These are phyloP conservation scores for Eulacestoma nigropectus DNA, from an alignment of 2,113 vertebrate species.

Conservation along the genomic window DNA sequence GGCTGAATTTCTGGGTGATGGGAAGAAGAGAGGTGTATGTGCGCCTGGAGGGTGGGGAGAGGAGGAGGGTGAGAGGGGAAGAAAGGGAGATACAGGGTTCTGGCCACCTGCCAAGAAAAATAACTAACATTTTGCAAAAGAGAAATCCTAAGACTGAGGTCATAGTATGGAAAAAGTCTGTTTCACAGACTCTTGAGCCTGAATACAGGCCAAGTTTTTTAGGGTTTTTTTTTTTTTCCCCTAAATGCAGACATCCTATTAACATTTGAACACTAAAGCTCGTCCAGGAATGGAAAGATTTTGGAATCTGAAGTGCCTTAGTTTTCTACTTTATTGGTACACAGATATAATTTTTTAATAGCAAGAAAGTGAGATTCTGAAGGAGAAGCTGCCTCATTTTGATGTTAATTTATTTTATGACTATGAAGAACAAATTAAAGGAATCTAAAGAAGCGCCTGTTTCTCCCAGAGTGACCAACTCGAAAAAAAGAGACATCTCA, in stretches of 20 bases:
- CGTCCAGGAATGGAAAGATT: constrained; percentile 67
- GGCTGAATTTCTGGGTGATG: not conserved
- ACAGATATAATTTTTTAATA: constrained; percentile 23
- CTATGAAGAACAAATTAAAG: constrained; percentile 44
- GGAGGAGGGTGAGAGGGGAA: not conserved
- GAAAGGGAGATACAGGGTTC: constrained; percentile 44
- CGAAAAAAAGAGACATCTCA: not conserved
- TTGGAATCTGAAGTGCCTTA: constrained; percentile 54
- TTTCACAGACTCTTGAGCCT: constrained; percentile 68
- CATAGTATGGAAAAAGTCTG: constrained; percentile 76
- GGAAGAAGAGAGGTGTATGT: not conserved
- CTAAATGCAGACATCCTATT: constrained; percentile 53
- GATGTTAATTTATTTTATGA: constrained; percentile 10
- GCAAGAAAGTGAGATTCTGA: constrained; percentile 4
- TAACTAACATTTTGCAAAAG: constrained; percentile 66
- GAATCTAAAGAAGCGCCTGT: constrained; percentile 10
- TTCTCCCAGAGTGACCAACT: constrained; percentile 19
- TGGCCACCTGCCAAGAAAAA: constrained; percentile 69
- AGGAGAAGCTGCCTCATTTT: constrained; percentile 28
- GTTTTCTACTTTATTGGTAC: constrained; percentile 35
- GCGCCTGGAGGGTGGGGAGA: not conserved
- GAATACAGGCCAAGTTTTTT: constrained; percentile 54
- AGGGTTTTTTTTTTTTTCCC: not conserved
- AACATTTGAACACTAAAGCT: constrained; percentile 63
- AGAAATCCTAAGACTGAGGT: constrained; percentile 71